Percentiles rank a stretch among this genome's conserved stretches.
Conservation (phyloP, 2,113 vertebrate species). For the Myanophis thanlyinensis region DNA sequence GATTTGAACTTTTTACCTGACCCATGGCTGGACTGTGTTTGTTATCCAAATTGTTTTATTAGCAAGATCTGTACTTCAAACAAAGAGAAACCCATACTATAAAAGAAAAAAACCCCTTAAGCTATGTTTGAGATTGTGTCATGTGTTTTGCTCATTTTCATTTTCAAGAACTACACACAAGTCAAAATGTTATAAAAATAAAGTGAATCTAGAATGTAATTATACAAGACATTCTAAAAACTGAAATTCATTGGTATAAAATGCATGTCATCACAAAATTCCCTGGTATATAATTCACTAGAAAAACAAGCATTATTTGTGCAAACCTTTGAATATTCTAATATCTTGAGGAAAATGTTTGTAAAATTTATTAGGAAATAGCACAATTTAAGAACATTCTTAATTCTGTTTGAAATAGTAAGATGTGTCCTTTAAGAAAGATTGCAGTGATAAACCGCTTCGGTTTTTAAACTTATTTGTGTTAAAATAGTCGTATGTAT, state of each 20-base stretch:
- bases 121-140: slow-evolving; percentile 16
- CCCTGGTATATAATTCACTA: slow-evolving; percentile 15
- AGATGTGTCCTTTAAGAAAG: slow-evolving; percentile 12
- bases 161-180: neutral
- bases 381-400: slow-evolving; percentile 16
- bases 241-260: slow-evolving; percentile 17
- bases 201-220: slow-evolving; percentile 15
- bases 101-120: neutral
- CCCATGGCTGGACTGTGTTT: slow-evolving; percentile 47
- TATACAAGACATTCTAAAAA: slow-evolving; percentile 20
- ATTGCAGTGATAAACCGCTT: slow-evolving; percentile 11
- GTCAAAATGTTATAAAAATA: neutral
- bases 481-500: neutral
- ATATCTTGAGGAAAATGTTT: slow-evolving; percentile 40
- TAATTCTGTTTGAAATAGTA: neutral
- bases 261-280: slow-evolving; percentile 43
- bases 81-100: slow-evolving; percentile 27
- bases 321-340: slow-evolving; percentile 54
- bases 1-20: slow-evolving; percentile 58
- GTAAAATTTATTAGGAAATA: slow-evolving; percentile 36
- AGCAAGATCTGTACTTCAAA: slow-evolving; percentile 31
- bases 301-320: slow-evolving; percentile 54
- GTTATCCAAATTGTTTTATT: slow-evolving; percentile 55
- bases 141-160: slow-evolving; percentile 3
- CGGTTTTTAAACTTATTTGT: slow-evolving; percentile 34